Base-by-base conservation (phyloP, 2,113 vertebrate genomes). In the Salvelinus alpinus region DNA sequence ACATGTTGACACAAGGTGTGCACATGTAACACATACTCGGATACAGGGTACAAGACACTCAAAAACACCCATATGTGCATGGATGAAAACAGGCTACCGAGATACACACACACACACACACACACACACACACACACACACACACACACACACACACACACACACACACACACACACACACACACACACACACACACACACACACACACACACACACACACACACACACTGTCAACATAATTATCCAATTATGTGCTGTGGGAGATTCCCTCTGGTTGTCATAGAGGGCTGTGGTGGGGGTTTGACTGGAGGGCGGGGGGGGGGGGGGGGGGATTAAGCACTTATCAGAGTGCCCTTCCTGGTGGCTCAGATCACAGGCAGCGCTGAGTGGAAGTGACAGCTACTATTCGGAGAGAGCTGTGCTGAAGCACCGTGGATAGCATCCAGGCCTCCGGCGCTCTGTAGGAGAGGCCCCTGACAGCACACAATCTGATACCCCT, bases 371-470 rank as follows among this genome's bases (percentile, higher is more conserved):
- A 92, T 92, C 88, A 91, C 80, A 91, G 88, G 83, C 81, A 16
- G 74, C 4, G 70, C 83, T 91, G 87, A 92, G 87, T 79, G 44
- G 80, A 88, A 91, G 86, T 90, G 91, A 92, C 92, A 91, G 82
- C 65, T 86, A 77, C 82, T 71, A 82, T 91, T 89, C 86, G 86
- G 77, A 13, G 76, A 75, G 79, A 78, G 78, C 83, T 80, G 75
- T 84, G 85, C 87, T 73, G 65, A 74, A 18, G 81, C 86, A 83
- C 76, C 74, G 59, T 84, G 77, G 82, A 87, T 77, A 78, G 79
- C 54, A 70, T 88, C 85, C 86, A 87, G 80, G 54, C 88, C 83
- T 81, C 82, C 60, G 48, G 74, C 25, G 62, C 86, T 90, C 87
- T 89, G 85, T 86, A 89, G 83, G 78, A 72, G 79, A 85, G 81